Conservation (phyloP, 2,113 vertebrate genomes). For the human region DNA sequence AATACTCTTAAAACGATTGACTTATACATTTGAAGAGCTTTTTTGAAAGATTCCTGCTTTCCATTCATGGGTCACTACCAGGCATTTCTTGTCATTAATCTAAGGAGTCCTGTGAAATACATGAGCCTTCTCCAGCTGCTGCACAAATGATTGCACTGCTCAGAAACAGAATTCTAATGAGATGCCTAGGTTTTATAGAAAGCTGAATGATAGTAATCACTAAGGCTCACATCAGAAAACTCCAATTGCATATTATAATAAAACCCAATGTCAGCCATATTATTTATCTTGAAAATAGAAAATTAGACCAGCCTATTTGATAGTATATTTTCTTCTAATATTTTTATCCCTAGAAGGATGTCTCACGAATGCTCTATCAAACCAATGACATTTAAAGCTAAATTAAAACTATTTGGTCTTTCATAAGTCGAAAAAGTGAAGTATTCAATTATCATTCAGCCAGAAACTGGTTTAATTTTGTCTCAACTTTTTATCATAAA, state of each 20-base stretch:
- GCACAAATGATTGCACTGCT: background rate
- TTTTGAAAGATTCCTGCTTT: conserved; percentile 10
- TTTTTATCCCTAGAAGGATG: background rate
- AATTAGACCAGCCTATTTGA: background rate
- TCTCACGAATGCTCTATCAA: background rate
- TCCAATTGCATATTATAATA: conserved; percentile 6
- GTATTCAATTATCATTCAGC: background rate
- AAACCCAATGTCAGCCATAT: background rate
- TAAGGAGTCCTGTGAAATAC: conserved; percentile 29
- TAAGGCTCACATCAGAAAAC: background rate
- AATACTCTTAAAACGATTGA: background rate
- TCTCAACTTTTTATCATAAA: conserved; percentile 35
- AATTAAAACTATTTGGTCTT: conserved; percentile 6
- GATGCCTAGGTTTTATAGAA: background rate
- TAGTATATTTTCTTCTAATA: background rate
- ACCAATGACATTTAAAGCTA: background rate
- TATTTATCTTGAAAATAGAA: conserved; percentile 10
- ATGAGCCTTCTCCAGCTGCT: background rate
- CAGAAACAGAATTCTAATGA: conserved; percentile 37
- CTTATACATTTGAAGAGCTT: background rate
- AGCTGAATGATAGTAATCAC: background rate
- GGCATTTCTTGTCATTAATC: conserved; percentile 38
- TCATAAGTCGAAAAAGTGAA: background rate
- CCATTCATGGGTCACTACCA: conserved; percentile 21
- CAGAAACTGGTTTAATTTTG: conserved; percentile 10